Evolutionary conservation across 2,888 invertebrate species (phyloP), one percentile per base, ranked within the genome.

Genomic region (Hermaeophaga mercurialis): DNA sequence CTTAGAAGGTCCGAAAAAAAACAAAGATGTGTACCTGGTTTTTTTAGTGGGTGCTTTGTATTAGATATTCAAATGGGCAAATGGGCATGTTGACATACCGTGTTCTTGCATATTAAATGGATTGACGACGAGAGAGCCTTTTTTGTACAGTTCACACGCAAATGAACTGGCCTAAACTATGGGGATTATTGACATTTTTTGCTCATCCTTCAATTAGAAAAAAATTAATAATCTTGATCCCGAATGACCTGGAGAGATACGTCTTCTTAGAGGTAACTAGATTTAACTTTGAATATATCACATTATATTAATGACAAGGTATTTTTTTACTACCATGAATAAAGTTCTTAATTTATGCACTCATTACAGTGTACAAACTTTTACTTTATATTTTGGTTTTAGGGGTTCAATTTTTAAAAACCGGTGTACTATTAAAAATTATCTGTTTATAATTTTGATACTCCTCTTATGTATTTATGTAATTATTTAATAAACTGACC

Each of bases 31-130:
- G 72, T 76, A 75, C 75, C 76, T 75, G 75, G 68, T 65, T 75
- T 76, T 76, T 76, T 73, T 72, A 65, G 76, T 73, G 76, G 75
- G 75, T 71, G 75, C 73, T 67, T 70, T 66, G 65, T 69, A 65
- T 64, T 64, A 63, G 61, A 66, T 67, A 70, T 71, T 71, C 67
- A 70, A 68, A 71, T 69, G 34, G 54, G 48, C 46, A 54, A 52
- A 52, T 34, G 43, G 63, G 67, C 66, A 70, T 75, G 76, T 77
- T 78, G 76, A 78, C 76, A 75, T 74, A 73, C 70, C 77, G 75
- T 78, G 78, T 76, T 71, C 74, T 75, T 72, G 78, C 76, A 78
- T 78, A 78, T 77, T 76, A 77, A 77, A 68, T 65, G 74, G 74
- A 52, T 68, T 67, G 69, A 43, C 44, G 33, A 67, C 63, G 69